phyloP scores from a whole-genome alignment of 2,113 vertebrate genomes.

The Mesoclemmys tuberculata region DNA sequence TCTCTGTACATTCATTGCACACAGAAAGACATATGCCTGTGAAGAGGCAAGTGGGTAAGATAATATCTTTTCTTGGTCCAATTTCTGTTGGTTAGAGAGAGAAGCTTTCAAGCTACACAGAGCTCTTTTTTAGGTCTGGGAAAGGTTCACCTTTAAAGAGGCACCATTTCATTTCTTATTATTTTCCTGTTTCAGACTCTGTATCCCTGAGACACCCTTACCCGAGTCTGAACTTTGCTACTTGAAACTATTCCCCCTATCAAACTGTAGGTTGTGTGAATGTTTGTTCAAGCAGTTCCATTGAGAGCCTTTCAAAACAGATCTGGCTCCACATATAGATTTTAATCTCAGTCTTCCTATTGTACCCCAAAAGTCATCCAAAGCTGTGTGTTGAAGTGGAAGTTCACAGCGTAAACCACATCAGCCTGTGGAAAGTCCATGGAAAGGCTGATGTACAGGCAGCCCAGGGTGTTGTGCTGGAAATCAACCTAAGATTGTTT shows the following conservation, averaged over 20 bases:
- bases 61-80: no score
- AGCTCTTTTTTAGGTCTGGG: no score
- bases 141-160: no score
- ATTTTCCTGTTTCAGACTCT: neutral
- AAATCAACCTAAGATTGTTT: neutral
- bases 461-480: neutral
- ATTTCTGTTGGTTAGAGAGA: no score
- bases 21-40: neutral
- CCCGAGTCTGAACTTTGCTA: neutral
- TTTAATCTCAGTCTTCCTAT: neutral
- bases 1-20: fast-evolving
- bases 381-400: neutral
- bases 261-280: neutral
- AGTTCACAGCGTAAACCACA: no score
- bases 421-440: neutral
- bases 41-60: no score
- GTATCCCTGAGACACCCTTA: neutral
- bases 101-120: neutral
- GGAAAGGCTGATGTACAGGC: neutral
- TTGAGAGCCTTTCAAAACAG: neutral
- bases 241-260: neutral
- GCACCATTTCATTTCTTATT: no score
- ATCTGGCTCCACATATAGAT: no score
- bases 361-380: neutral
- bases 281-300: neutral